Evolutionary conservation across 2,113 vertebrate genomes (phyloP).

Genomic region (Pteropus alecto): DNA sequence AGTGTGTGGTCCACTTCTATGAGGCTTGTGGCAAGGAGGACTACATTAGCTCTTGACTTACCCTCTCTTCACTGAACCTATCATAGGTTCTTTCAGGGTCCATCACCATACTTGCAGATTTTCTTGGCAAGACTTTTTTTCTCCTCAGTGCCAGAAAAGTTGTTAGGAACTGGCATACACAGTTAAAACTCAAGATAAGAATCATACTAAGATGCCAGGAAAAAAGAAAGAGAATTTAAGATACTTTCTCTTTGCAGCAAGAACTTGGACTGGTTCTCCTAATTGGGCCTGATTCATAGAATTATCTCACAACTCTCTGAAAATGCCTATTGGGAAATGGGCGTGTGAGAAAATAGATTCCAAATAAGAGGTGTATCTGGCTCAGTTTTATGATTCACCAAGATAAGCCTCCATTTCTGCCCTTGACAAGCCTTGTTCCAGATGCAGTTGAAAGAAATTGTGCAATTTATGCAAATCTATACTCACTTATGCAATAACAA

Average conservation of each 20-base stretch:
- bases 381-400: background rate
- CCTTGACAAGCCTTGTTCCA: conserved; percentile 9
- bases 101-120: background rate
- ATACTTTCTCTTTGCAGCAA: conserved; percentile 29
- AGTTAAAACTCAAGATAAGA: conserved; percentile 50
- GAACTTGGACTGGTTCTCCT: conserved; percentile 30
- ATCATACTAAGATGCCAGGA: conserved; percentile 10
- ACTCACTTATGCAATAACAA: background rate
- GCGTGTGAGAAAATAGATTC: conserved; percentile 39
- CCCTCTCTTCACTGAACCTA: background rate
- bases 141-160: background rate
- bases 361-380: conserved; percentile 1
- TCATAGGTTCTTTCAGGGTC: background rate
- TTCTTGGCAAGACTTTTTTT: background rate
- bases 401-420: conserved; percentile 42
- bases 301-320: conserved; percentile 29
- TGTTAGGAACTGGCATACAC: conserved; percentile 22
- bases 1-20: background rate
- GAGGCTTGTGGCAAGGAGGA: background rate
- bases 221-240: background rate
- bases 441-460: conserved; percentile 13
- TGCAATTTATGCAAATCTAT: conserved; percentile 32
- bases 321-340: conserved; percentile 45
- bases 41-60: background rate
- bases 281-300: conserved; percentile 7